Evolutionary conservation across 2,113 vertebrate species (phyloP), one percentile per base, ranked within the genome.

Genomic region (Epinephelus cyanopodus): DNA sequence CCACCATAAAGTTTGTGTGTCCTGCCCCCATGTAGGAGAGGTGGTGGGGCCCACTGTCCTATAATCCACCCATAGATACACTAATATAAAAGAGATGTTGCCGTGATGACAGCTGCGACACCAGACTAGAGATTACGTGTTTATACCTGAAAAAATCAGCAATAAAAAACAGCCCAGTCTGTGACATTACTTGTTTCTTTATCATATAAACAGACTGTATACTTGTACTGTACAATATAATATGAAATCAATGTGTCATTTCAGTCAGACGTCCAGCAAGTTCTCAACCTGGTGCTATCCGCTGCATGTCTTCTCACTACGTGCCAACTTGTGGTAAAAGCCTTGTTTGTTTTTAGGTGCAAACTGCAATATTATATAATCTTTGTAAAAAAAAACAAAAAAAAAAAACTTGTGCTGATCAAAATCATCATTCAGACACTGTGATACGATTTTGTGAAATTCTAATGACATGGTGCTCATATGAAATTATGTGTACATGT

Each of bases 261-360:
- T 74, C 25, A 82, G 77, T 76, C 63, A 86, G 42, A 45, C 11
- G 42, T 45, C 42, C 42, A 45, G 42, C 42, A 9, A 45, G 70
- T 93, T 93, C 90, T 94, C 88, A 93, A 85, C 81, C 81, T 87
- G 89, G 91, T 93, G 91, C 93, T 92, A 90, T 83, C 65, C 42
- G 54, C 82, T 80, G 52, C 83, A 76, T 74, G 68, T 88, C 74
- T 82, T 90, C 63, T 82, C 81, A 80, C 45, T 82, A 78, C 85
- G 89, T 93, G 92, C 89, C 90, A 93, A 91, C 74, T 74, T 83
- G 61, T 87, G 73, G 58, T 79, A 42, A 74, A 77, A 81, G 67
- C 21, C 50, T 73, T 82, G 37, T 68, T 83, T 74, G 18, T 78
- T 74, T 50, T 71, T 66, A 81, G 66, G 53, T 77, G 61, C 45